Evolutionary conservation across 2,113 vertebrate species (phyloP).

Genomic region (Limnothrissa miodon): DNA sequence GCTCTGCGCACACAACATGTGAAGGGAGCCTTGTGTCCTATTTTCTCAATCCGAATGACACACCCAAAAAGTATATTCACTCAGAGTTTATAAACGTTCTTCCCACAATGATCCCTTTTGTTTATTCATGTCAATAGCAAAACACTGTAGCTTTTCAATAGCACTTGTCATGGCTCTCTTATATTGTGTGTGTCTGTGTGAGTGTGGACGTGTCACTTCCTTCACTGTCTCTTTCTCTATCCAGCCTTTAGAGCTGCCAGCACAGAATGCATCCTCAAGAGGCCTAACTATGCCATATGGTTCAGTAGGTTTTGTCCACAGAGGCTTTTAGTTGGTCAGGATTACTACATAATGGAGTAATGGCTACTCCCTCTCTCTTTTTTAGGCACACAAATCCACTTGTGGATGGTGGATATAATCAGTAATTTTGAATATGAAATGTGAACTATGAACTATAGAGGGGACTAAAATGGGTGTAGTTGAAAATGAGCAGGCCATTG

Average conservation of each 20-base stretch:
- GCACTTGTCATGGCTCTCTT: background rate
- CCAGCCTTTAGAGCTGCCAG: background rate
- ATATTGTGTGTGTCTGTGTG: background rate
- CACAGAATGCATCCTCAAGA: background rate
- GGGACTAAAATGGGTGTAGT: background rate
- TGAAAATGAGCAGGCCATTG: background rate
- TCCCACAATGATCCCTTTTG: background rate
- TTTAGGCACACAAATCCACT: background rate
- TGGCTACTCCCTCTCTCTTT: background rate
- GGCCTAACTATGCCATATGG: conserved; percentile 19
- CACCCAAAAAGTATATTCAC: background rate
- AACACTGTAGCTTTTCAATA: background rate
- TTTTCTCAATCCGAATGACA: background rate
- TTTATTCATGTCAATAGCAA: background rate
- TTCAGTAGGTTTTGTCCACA: conserved; percentile 13
- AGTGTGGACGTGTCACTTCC: background rate
- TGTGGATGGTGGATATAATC: background rate
- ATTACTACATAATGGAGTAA: conserved; percentile 13
- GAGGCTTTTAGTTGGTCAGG: conserved; percentile 29
- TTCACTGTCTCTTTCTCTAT: background rate
- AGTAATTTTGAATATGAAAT: too few species aligned
- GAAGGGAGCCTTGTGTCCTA: background rate
- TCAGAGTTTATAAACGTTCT: background rate
- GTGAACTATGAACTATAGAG: background rate
- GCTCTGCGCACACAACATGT: background rate